Evolutionary conservation across 30 jellyfish, hydroid and myxozoan species (phyloP).

Genomic region (Phacellophora camtschatica): DNA sequence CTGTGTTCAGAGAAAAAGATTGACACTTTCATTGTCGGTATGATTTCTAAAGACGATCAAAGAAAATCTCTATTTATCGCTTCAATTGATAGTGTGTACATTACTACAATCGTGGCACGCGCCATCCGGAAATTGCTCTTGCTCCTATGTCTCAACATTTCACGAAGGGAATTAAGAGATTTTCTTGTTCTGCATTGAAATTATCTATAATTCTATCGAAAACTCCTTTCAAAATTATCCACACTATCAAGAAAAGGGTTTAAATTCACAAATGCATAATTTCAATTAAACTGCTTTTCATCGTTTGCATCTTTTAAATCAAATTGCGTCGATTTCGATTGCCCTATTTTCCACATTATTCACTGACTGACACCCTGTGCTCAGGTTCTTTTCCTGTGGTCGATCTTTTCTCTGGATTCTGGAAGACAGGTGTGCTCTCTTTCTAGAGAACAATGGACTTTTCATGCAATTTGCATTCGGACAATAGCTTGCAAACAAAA

Average conservation of each 20-base stretch:
- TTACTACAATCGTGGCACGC: conserved; percentile 44
- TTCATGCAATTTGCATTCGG: background rate
- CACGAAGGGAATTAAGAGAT: no score
- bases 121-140: conserved; percentile 52
- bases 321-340: background rate
- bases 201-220: no score
- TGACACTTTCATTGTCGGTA: background rate
- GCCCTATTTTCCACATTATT: background rate
- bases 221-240: no score
- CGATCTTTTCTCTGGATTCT: background rate
- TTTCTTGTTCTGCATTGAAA: no score
- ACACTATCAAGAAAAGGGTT: no score
- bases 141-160: no score
- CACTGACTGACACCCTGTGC: background rate
- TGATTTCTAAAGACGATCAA: background rate
- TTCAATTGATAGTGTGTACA: conserved; percentile 3
- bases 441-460: conserved; percentile 20
- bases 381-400: no score
- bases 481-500: conserved; percentile 50
- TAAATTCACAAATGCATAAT: no score
- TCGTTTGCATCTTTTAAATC: no score
- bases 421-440: conserved; percentile 61
- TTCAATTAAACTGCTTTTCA: no score
- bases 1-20: no score
- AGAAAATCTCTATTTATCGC: background rate